phyloP scores from a whole-genome alignment of 2,888 invertebrate species.

The Cheilosia pagana region DNA sequence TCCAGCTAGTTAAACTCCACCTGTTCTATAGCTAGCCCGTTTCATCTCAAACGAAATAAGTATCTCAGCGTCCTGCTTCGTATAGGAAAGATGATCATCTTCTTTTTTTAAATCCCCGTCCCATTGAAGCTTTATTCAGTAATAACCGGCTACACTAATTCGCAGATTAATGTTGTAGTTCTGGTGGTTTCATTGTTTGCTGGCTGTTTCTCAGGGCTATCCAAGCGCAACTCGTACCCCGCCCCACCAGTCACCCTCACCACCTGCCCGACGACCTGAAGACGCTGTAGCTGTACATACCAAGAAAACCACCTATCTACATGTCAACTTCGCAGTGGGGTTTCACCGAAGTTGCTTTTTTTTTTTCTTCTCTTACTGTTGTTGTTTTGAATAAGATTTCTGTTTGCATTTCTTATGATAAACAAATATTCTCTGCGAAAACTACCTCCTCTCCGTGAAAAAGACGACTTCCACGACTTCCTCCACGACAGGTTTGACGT shows the following conservation, averaged over 20 bases:
- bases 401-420: constrained; percentile 33
- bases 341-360: constrained; percentile 4
- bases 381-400: not conserved
- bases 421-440: not conserved
- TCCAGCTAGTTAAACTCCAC: not conserved
- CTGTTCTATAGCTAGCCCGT: constrained; percentile 1
- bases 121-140: not conserved
- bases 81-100: not conserved
- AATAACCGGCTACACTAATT: constrained; percentile 40
- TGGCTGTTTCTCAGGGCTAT: constrained; percentile 18
- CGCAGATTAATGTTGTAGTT: constrained; percentile 34
- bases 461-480: not conserved
- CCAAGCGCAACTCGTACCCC: constrained; percentile 6
- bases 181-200: constrained; percentile 13
- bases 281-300: constrained; percentile 3
- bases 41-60: constrained; percentile 9
- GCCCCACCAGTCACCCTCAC: too few species aligned
- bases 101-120: not conserved
- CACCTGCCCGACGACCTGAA: not conserved
- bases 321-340: constrained; percentile 12
- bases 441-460: not conserved
- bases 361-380: not conserved
- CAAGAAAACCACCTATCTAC: too few species aligned
- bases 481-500: not conserved
- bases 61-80: not conserved